Base-by-base conservation (phyloP, 2,797 vertebrate genomes). In the Babyrousa celebensis region DNA sequence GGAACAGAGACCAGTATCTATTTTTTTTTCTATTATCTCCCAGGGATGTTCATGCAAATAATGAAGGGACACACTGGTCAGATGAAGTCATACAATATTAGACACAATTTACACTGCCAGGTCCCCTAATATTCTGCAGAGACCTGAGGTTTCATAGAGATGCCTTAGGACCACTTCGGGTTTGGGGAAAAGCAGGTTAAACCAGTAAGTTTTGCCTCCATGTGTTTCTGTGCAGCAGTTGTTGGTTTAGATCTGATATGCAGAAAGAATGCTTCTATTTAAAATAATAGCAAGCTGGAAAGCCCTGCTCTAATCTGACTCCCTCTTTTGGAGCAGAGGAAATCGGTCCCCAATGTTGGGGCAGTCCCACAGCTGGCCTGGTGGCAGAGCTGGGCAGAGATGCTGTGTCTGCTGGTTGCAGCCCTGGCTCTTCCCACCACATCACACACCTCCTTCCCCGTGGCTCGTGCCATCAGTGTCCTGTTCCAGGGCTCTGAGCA, bases 261-360 rank as follows among this genome's bases (percentile, higher is more conserved):
- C 77, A 63, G 17, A 65, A 96, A 75, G 27, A 43, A 72, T 60
- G 89, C 86, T 90, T n/a, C 79, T 93, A 32, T 67, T 80, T 72
- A 80, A 91, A 87, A 32, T 21, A 67, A 71, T 25, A 77, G 62
- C 29, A 18, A 25, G 11, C 48, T 54, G 63, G n/a, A 48, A 52
- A 58, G 8, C 14, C 60, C 29, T 67, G 63, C 36, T 54, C 36
- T 65, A 60, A 25, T 52, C 52, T 58, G 25, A 5, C 43, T 29
- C n/a, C 48, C 32, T 65, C 52, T 74, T 87, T 82, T 60, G 32
- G 75, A 84, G 43, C 5, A 5, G 40, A 85, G 12, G 25, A 63
- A 25, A 36, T 23, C 25, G 10, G 29, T 82, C 62, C 16, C 62
- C 36, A 52, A 25, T n/a, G 3, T 29, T 40, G 0, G 8, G 9